Conservation (phyloP, 2,113 vertebrate species). For the Pluvianellus socialis region DNA sequence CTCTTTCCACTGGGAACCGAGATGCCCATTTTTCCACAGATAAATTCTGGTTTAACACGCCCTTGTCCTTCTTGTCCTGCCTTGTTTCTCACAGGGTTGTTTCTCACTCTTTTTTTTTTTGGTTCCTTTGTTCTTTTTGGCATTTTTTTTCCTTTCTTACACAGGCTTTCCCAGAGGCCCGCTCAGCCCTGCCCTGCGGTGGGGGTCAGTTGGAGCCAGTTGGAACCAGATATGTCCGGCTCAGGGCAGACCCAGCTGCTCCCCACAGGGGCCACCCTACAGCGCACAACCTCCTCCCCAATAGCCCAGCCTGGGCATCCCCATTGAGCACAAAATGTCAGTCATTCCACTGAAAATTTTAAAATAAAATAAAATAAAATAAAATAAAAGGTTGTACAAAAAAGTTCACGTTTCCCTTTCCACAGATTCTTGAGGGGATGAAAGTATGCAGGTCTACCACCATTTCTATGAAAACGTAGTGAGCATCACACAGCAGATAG, state of each 20-base stretch:
- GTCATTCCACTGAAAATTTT: background rate
- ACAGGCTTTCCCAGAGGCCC: background rate
- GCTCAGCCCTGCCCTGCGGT: background rate
- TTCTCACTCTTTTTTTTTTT: background rate
- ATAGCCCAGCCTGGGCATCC: rapidly evolving
- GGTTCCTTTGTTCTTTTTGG: no score
- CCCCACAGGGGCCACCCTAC: no score
- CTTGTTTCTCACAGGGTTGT: background rate
- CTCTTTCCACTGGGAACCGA: background rate
- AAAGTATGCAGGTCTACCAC: background rate
- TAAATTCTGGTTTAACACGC: background rate
- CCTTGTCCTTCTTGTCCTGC: background rate
- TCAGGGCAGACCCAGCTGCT: rapidly evolving
- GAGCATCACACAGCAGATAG: background rate
- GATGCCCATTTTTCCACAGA: background rate
- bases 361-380: no score
- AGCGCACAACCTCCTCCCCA: no score
- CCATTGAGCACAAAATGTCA: background rate
- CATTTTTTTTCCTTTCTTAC: background rate
- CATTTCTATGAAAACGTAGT: background rate
- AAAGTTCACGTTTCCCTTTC: background rate
- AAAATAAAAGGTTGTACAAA: background rate
- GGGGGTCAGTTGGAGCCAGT: rapidly evolving
- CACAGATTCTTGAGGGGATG: rapidly evolving
- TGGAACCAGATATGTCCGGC: rapidly evolving